Conservation (phyloP, 1,140 invertebrate genomes). For the Diachasmimorpha longicaudata region DNA sequence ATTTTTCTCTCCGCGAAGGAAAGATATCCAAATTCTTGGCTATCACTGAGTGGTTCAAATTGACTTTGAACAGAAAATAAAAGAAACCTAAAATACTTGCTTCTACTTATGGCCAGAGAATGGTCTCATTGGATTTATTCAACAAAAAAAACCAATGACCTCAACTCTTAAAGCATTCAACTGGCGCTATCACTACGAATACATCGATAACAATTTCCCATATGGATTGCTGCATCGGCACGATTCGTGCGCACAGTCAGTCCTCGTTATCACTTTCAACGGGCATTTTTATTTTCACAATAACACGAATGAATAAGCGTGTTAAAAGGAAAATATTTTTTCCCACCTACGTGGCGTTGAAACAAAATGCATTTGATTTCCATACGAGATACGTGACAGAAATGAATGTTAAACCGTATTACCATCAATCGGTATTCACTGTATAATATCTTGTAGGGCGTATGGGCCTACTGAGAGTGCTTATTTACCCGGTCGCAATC, state of each 20-base stretch:
- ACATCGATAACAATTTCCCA: neutral
- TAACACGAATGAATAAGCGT: neutral
- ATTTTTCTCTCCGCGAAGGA: too few species aligned
- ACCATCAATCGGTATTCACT: slow-evolving; percentile 5
- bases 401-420: neutral
- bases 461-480: neutral
- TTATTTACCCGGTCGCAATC: neutral
- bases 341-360: neutral
- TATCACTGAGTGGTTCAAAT: too few species aligned
- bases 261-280: neutral
- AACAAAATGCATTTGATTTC: slow-evolving; percentile 6
- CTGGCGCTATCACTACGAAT: neutral
- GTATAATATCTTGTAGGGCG: neutral
- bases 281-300: neutral
- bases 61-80: too few species aligned
- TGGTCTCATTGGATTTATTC: neutral
- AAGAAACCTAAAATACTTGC: too few species aligned
- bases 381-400: neutral
- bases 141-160: neutral
- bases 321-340: neutral
- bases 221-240: neutral
- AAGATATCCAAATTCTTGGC: too few species aligned
- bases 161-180: neutral
- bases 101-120: too few species aligned
- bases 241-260: neutral